A percentile compares a stretch with the other conserved stretches of the same genome.
phyloP scores from a whole-genome alignment of 1,140 invertebrate genomes.

The Armadillidium nasatum region DNA sequence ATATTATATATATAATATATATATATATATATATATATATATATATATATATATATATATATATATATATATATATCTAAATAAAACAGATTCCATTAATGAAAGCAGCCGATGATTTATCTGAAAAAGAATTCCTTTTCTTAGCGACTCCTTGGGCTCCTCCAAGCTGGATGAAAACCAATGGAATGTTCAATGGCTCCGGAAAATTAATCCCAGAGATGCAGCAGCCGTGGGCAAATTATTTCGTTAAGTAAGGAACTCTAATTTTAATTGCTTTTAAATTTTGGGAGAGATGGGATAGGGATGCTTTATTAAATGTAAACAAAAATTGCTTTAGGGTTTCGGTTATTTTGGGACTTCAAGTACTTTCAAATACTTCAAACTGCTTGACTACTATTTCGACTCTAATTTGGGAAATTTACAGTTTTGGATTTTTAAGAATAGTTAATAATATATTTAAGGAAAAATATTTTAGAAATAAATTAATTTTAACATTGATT shows the following conservation, averaged over 20 bases:
- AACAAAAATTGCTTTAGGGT: slow-evolving; percentile 8
- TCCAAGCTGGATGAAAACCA: slow-evolving; percentile 90
- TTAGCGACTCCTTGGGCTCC: slow-evolving; percentile 75
- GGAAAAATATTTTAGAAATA: slow-evolving; percentile 18
- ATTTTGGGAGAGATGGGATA: too few species aligned
- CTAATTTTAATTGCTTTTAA: not conserved
- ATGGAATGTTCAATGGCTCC: slow-evolving; percentile 56
- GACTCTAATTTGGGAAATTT: not conserved
- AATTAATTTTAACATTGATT: too few species aligned
- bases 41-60: too few species aligned
- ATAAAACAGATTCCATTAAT: slow-evolving; percentile 60
- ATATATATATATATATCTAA: too few species aligned
- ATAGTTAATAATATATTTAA: too few species aligned
- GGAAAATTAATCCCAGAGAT: slow-evolving; percentile 61
- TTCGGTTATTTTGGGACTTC: not conserved
- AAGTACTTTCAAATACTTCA: not conserved
- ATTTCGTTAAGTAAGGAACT: slow-evolving; percentile 61
- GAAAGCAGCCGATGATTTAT: slow-evolving; percentile 53
- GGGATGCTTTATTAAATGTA: not conserved
- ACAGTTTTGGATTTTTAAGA: not conserved
- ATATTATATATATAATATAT: too few species aligned
- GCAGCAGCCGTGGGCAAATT: slow-evolving; percentile 74
- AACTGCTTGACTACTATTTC: not conserved
- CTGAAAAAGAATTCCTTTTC: slow-evolving; percentile 53
- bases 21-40: too few species aligned